phyloP scores from a whole-genome alignment of 2,888 invertebrate genomes.

The Heliconius erato region DNA sequence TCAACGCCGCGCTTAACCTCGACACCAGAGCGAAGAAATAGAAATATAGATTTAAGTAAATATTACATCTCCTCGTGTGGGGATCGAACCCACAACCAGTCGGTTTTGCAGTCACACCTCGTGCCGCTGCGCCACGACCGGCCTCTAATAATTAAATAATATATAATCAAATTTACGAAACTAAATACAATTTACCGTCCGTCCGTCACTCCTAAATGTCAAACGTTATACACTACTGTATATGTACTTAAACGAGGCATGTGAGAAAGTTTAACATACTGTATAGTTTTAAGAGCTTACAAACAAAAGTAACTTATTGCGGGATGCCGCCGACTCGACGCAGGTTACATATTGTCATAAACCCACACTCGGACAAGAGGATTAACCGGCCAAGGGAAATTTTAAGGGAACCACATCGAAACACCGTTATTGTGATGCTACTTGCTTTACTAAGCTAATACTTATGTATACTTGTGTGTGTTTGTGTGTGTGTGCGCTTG shows the following conservation, averaged over 20 bases:
- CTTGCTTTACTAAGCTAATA: slow-evolving; percentile 55
- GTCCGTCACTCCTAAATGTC: background rate
- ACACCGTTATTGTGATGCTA: slow-evolving; percentile 54
- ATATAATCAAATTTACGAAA: background rate
- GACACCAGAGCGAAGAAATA: too few species aligned
- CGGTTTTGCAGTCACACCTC: too few species aligned
- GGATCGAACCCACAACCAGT: too few species aligned
- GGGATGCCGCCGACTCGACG: slow-evolving; percentile 69
- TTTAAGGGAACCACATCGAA: slow-evolving; percentile 57
- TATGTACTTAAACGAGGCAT: background rate
- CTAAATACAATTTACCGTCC: background rate
- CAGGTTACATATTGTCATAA: slow-evolving; percentile 75
- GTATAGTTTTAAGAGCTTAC: slow-evolving; percentile 76
- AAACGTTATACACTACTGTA: background rate
- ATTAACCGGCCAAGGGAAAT: slow-evolving; percentile 63
- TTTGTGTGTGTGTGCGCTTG: background rate
- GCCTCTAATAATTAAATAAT: too few species aligned
- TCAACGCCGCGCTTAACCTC: too few species aligned
- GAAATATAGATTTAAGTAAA: too few species aligned
- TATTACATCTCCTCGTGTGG: too few species aligned
- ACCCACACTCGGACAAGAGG: slow-evolving; percentile 60
- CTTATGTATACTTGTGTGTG: slow-evolving; percentile 39
- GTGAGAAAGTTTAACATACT: slow-evolving; percentile 53
- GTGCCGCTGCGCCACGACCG: too few species aligned
- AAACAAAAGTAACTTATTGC: slow-evolving; percentile 78